These are phyloP conservation scores for Actenoides hombroni DNA, from an alignment of 2,113 vertebrate genomes.

Conservation along the genomic window DNA sequence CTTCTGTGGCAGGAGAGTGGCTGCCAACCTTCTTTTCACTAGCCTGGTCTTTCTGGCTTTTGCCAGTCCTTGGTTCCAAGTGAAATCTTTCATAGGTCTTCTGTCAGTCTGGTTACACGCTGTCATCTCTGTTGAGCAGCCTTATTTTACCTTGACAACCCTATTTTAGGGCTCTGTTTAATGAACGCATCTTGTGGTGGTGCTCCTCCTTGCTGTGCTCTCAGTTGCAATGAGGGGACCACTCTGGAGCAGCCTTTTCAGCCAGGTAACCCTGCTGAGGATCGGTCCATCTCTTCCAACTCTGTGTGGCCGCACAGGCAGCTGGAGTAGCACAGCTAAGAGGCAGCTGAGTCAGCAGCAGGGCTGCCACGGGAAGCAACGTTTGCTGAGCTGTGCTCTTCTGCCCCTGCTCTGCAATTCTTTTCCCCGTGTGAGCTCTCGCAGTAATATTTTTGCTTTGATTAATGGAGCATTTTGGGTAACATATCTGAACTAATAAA, in stretches of 20 bases:
- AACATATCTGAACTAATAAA: background rate
- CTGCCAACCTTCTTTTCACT: background rate
- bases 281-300: background rate
- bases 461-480: background rate
- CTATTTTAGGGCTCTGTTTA: background rate
- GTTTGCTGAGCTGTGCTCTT: background rate
- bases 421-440: background rate
- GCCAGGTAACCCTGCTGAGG: background rate
- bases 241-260: background rate
- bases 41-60: background rate
- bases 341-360: background rate
- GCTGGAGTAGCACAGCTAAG: background rate
- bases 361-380: background rate
- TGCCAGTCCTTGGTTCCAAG: background rate
- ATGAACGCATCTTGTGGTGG: background rate
- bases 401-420: background rate
- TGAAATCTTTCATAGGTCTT: background rate
- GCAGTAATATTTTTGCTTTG: background rate
- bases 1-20: background rate
- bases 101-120: background rate
- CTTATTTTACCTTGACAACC: background rate
- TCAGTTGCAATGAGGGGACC: background rate
- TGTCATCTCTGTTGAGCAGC: background rate
- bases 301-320: background rate
- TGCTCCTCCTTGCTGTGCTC: background rate